A percentile compares a stretch with the other conserved stretches of the same genome.
These are phyloP conservation scores for Bombylius major DNA, from an alignment of 2,888 invertebrate species.

Conservation along the genomic window DNA sequence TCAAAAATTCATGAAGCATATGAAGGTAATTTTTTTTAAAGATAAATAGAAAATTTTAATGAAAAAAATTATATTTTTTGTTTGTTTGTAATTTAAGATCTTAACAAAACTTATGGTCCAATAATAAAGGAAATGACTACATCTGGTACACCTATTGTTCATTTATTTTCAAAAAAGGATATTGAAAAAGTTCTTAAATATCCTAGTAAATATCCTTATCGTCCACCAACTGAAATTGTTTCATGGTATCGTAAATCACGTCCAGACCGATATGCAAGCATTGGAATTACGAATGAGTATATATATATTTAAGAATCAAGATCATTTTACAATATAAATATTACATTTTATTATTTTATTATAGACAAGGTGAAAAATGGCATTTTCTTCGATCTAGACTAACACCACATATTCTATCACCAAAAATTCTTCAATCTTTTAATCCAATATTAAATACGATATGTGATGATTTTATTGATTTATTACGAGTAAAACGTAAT, in stretches of 20 bases:
- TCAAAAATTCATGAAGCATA: conserved; percentile 68
- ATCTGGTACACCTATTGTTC: conserved; percentile 59
- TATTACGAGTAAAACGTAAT: conserved; percentile 46
- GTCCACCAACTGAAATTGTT: conserved; percentile 73
- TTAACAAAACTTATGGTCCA: conserved; percentile 59
- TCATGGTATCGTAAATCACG: conserved; percentile 58
- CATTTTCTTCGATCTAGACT: conserved; percentile 56
- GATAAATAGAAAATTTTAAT: background rate
- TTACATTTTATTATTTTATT: conserved; percentile 3
- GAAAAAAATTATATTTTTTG: background rate
- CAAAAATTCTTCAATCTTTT: conserved; percentile 60
- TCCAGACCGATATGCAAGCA: conserved; percentile 68
- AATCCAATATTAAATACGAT: conserved; percentile 61
- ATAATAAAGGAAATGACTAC: conserved; percentile 66
- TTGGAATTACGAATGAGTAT: conserved; percentile 74
- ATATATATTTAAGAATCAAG: conserved; percentile 28
- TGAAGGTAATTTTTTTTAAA: conserved; percentile 43
- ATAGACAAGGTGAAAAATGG: conserved; percentile 68
- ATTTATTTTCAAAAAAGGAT: conserved; percentile 54
- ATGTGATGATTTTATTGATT: conserved; percentile 61
- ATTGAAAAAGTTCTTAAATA: conserved; percentile 64
- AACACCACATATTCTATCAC: conserved; percentile 63
- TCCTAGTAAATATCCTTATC: conserved; percentile 59
- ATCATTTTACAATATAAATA: too few species aligned
- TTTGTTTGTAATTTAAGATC: conserved; percentile 37